Evolutionary conservation across 2,797 vertebrate genomes (phyloP).

Genomic region (Hapalemur alaotrensis): DNA sequence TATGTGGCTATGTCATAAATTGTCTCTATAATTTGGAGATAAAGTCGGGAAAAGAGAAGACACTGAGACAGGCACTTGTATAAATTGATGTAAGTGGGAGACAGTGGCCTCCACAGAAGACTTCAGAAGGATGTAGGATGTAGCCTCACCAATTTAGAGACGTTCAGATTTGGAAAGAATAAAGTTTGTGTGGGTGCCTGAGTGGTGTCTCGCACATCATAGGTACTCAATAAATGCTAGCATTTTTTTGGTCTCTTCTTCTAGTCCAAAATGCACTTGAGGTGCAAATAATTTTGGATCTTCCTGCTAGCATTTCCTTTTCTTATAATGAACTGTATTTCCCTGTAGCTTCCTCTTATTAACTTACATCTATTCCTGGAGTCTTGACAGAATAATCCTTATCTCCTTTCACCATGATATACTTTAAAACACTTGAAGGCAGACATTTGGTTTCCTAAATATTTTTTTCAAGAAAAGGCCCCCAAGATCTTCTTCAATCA

Average conservation of each 20-base stretch:
- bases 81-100: neutral
- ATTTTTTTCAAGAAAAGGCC: neutral
- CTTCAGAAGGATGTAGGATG: neutral
- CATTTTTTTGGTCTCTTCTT: neutral
- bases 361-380: neutral
- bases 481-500: neutral
- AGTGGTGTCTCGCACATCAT: neutral
- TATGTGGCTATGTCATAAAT: neutral
- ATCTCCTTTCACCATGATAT: neutral
- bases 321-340: neutral
- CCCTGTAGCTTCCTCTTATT: neutral
- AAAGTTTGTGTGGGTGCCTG: neutral
- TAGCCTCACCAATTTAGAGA: neutral
- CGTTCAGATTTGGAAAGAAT: neutral
- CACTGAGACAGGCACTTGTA: neutral
- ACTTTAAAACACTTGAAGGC: neutral
- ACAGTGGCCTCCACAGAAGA: neutral
- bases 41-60: neutral
- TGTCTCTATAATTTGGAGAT: neutral
- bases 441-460: neutral
- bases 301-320: neutral
- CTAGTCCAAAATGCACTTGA: neutral
- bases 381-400: neutral
- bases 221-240: neutral
- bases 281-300: neutral